Base-by-base conservation (phyloP, 1,140 invertebrate species). In the Latrodectus geometricus region DNA sequence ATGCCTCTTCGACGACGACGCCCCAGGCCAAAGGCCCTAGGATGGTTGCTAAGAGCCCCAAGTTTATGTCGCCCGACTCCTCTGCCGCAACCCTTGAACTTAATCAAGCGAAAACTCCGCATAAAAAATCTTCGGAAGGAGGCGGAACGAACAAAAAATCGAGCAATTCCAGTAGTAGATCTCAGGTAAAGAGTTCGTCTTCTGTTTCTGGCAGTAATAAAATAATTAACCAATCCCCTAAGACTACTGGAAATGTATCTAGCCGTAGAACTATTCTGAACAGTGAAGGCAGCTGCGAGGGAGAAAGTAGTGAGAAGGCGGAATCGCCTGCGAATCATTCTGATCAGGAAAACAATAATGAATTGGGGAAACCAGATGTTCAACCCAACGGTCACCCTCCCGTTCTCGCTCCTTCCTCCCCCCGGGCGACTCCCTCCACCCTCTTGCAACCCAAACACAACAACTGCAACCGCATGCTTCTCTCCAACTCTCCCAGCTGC, bases 341-440 rank as follows among this genome's bases (percentile, higher is more conserved):
- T 9, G 86, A 87, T 48, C 86, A 82, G 49, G 86, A 87, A 72
- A 87, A 87, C 74, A 76, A 87, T 61, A 66, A 86, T 50, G 75
- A 70, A 54, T 61, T 15, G 54, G 50, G 35, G 21, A 73, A 84
- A 69, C 82, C 61, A 76, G 72, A 68, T 69, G 82, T 79, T 56
- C 52, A 56, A 0, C 74, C 15, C 68, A 82, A 65, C 69, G 68
- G 79, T 54, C 79, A 20, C 21, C 35, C 21, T n/a, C 78, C 78
- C 68, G 35, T 35, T 35, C 35, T 35, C 35, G 35, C 35, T 3
- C 68, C 48, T 9, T 50, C 69, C 14, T 0, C 68, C n/a, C 68
- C n/a, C 11, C 80, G 49, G 20, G 5, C 15, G 4, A 8, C 48
- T 9, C 49, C 17, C 48, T 17, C 65, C 9, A 70, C 61, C n/a